Percentiles rank a stretch among this genome's conserved stretches.
Evolutionary conservation across 2,797 vertebrate species (phyloP).

Genomic region (Craterocephalus amniculus): DNA sequence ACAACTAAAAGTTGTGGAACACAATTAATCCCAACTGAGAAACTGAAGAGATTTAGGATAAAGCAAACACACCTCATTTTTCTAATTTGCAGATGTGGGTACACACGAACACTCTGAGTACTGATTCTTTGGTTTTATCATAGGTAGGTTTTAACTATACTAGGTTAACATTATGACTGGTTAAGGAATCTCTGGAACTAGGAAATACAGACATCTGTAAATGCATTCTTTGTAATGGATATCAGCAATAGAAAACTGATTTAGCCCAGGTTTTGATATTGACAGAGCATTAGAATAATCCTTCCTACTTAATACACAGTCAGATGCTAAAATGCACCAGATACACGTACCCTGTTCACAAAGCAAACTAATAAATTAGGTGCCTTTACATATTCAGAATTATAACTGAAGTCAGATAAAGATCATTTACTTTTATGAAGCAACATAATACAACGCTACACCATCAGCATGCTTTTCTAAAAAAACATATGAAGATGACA

Average conservation of each 20-base stretch:
- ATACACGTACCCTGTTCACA: slow-evolving; percentile 64
- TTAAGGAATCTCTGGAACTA: slow-evolving; percentile 40
- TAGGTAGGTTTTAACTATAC: too few species aligned
- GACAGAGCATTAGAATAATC: slow-evolving; percentile 81
- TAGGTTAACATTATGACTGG: slow-evolving; percentile 57
- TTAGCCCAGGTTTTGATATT: slow-evolving; percentile 62
- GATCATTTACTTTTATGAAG: slow-evolving; percentile 77
- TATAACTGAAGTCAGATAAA: slow-evolving; percentile 67
- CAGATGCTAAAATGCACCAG: slow-evolving; percentile 76
- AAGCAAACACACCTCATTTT: not conserved
- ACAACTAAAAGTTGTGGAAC: too few species aligned
- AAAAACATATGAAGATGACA: slow-evolving; percentile 37
- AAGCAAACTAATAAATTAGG: slow-evolving; percentile 72
- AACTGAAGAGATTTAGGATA: not conserved
- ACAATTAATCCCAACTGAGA: not conserved
- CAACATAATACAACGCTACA: slow-evolving; percentile 45
- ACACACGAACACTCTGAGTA: too few species aligned
- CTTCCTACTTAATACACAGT: slow-evolving; percentile 77
- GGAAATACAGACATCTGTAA: slow-evolving; percentile 59
- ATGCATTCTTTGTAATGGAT: slow-evolving; percentile 73
- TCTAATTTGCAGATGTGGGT: slow-evolving; percentile 2
- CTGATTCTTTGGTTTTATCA: too few species aligned
- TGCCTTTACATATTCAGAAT: slow-evolving; percentile 61
- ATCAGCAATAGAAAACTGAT: slow-evolving; percentile 66
- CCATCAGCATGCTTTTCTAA: slow-evolving; percentile 19